These are phyloP conservation scores for Brachypteracias leptosomus DNA, from an alignment of 2,113 vertebrate genomes.

Conservation along the genomic window DNA sequence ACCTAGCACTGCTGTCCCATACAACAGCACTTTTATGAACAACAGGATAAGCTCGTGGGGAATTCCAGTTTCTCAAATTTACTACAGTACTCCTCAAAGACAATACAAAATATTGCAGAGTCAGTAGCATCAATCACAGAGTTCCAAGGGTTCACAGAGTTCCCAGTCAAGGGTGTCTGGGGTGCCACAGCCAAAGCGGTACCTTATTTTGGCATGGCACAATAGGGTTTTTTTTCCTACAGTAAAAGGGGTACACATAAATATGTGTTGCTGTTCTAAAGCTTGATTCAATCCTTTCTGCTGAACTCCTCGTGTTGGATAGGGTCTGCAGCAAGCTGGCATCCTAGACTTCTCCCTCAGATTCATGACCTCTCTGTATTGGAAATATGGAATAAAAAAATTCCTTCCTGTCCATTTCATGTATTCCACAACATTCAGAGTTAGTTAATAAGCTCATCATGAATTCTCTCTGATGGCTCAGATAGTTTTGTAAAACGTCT, in stretches of 20 bases:
- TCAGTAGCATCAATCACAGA: not conserved
- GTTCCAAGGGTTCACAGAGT: not conserved
- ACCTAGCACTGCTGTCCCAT: not conserved
- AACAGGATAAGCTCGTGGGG: not conserved
- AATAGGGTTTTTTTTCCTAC: rapidly evolving
- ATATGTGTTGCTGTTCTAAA: not conserved
- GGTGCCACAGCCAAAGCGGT: too few species aligned
- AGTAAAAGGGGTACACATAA: not conserved
- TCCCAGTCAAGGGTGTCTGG: too few species aligned
- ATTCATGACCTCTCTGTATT: not conserved
- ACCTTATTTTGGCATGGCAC: not conserved
- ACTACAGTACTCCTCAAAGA: not conserved
- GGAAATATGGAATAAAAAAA: not conserved
- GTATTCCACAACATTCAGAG: not conserved
- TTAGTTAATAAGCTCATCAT: not conserved
- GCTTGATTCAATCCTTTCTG: not conserved
- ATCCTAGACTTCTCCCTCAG: not conserved
- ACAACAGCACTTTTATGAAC: not conserved
- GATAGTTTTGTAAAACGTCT: not conserved
- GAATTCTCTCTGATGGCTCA: not conserved
- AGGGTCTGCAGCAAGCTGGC: not conserved
- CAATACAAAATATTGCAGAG: not conserved
- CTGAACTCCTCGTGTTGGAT: not conserved
- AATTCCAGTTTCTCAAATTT: not conserved
- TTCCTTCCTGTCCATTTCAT: not conserved